phyloP scores from a whole-genome alignment of 2,113 vertebrate genomes.

The Lipophrys pholis region DNA sequence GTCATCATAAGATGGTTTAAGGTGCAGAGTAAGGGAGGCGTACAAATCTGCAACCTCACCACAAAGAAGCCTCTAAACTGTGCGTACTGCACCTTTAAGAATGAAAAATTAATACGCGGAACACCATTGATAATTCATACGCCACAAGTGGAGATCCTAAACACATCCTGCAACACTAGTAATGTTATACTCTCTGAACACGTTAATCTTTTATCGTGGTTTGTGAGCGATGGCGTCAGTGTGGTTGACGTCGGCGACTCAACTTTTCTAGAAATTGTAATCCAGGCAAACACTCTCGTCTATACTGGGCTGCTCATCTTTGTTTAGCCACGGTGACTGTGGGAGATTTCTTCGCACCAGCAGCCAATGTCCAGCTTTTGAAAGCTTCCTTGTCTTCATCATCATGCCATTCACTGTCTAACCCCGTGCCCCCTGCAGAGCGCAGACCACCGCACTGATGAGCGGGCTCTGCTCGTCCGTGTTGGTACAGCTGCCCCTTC shows the following conservation, averaged over 20 bases:
- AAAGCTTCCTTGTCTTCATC: conserved; percentile 9
- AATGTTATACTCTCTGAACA: conserved; percentile 18
- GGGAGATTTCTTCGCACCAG: background rate
- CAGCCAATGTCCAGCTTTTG: conserved; percentile 23
- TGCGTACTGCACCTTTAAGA: background rate
- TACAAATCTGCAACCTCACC: no score
- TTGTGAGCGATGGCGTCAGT: conserved; percentile 30
- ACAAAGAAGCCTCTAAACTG: background rate
- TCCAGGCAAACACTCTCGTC: conserved; percentile 16
- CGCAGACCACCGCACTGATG: conserved; percentile 46
- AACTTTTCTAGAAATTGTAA: conserved; percentile 36
- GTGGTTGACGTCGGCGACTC: background rate
- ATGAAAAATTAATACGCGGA: background rate
- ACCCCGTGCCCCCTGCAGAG: conserved; percentile 32
- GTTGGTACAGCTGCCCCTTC: conserved; percentile 82
- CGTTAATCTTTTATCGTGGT: conserved; percentile 19
- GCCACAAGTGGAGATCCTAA: conserved; percentile 12
- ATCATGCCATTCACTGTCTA: conserved; percentile 26
- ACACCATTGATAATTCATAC: conserved; percentile 3
- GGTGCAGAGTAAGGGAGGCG: no score
- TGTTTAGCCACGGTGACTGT: conserved; percentile 21
- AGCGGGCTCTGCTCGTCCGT: conserved; percentile 46
- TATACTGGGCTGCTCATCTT: conserved; percentile 19
- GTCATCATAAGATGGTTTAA: no score
- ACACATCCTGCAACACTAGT: conserved; percentile 12